Conservation (phyloP, 2,888 invertebrate species). For the Caenorhabditis sp. region DNA sequence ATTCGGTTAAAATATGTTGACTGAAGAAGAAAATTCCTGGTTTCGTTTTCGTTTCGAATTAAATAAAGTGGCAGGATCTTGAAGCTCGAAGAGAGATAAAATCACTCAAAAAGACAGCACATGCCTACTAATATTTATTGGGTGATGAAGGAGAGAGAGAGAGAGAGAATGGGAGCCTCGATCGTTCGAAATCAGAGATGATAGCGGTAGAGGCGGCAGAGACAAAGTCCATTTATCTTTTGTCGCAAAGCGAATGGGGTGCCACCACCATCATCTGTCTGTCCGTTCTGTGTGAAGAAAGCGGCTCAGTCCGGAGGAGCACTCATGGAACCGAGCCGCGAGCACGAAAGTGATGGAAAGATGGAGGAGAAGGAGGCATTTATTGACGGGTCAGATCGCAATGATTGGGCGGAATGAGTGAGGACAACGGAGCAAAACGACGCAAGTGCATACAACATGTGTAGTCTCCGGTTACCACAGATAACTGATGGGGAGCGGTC, state of each 20-base stretch:
- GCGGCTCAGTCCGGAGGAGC: slow-evolving; percentile 3
- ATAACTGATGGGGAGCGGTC: too few species aligned
- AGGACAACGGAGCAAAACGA: not conserved
- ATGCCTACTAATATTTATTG: slow-evolving; percentile 48
- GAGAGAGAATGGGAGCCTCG: slow-evolving; percentile 29
- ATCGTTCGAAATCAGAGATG: slow-evolving; percentile 49
- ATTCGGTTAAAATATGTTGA: too few species aligned
- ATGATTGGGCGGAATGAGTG: slow-evolving; percentile 8
- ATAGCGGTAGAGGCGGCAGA: slow-evolving; percentile 10
- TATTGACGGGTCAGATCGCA: slow-evolving; percentile 32
- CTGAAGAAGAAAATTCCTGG: too few species aligned
- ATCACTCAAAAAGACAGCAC: not conserved
- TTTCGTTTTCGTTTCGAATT: too few species aligned
- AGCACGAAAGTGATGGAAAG: slow-evolving; percentile 35
- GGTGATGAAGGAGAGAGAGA: slow-evolving; percentile 15
- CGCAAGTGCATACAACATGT: slow-evolving; percentile 1
- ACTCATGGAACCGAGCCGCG: slow-evolving; percentile 34
- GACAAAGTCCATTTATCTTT: slow-evolving; percentile 54
- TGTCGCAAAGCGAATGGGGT: slow-evolving; percentile 51
- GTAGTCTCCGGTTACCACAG: slow-evolving; percentile 21
- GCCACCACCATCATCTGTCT: slow-evolving; percentile 28
- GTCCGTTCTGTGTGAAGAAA: slow-evolving; percentile 41
- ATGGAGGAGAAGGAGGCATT: slow-evolving; percentile 18
- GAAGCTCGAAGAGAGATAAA: not conserved
- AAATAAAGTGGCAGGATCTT: not conserved